Conservation (phyloP, 1,140 invertebrate species). For the Bombus soroeensis region DNA sequence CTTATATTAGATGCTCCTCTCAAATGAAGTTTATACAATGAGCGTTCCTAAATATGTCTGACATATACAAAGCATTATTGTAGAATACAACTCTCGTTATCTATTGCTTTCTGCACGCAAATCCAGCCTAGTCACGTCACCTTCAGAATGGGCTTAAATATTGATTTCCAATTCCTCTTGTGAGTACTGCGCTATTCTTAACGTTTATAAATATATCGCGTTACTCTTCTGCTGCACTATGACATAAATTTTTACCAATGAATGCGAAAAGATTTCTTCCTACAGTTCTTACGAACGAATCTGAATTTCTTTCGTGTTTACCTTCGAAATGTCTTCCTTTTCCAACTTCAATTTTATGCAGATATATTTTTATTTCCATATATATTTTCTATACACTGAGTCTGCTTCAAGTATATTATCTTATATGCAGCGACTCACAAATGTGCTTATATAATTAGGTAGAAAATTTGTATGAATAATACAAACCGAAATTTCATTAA, state of each 20-base stretch:
- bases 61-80: slow-evolving; percentile 52
- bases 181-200: slow-evolving; percentile 59
- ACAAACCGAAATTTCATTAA: too few relatives aligned
- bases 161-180: slow-evolving; percentile 72
- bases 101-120: slow-evolving; percentile 65
- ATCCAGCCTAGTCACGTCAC: slow-evolving; percentile 69
- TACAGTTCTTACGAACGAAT: neutral
- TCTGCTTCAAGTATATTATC: neutral
- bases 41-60: slow-evolving; percentile 35
- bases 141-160: slow-evolving; percentile 67
- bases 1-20: neutral
- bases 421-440: neutral
- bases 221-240: neutral
- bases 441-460: too few relatives aligned
- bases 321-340: neutral
- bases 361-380: neutral
- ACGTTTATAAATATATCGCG: slow-evolving; percentile 61
- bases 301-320: neutral
- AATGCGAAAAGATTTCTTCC: neutral
- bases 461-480: too few relatives aligned
- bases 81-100: slow-evolving; percentile 59
- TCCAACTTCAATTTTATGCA: neutral
- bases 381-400: neutral
- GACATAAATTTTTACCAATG: slow-evolving; percentile 23
- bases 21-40: slow-evolving; percentile 13